These are phyloP conservation scores for Coelopa frigida DNA, from an alignment of 1,140 invertebrate genomes.

Conservation along the genomic window DNA sequence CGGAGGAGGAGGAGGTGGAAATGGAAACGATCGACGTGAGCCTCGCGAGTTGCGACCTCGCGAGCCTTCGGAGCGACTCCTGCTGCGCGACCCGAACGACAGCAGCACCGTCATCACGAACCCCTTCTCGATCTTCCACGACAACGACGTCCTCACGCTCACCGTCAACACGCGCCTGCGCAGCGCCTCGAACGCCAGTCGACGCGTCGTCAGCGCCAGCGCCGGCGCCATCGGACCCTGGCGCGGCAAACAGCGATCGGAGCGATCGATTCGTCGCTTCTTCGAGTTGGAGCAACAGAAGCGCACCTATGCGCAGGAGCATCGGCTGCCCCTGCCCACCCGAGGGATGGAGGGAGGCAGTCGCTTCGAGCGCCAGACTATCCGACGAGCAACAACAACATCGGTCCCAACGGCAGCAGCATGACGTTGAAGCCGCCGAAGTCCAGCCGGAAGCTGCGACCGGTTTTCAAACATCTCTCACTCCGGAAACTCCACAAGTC, in stretches of 20 bases:
- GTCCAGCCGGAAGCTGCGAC: too few relatives aligned
- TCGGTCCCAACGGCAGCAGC: too few relatives aligned
- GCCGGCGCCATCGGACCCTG: slow-evolving; percentile 8
- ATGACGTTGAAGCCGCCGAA: too few relatives aligned
- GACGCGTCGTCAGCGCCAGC: slow-evolving; percentile 9
- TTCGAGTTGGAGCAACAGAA: slow-evolving; percentile 18
- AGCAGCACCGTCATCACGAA: slow-evolving; percentile 41
- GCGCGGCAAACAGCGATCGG: slow-evolving; percentile 16
- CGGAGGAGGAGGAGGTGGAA: too few relatives aligned
- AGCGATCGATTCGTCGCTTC: slow-evolving; percentile 21
- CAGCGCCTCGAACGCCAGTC: slow-evolving; percentile 7
- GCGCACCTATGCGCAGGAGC: slow-evolving; percentile 2
- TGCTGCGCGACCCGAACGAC: slow-evolving; percentile 19
- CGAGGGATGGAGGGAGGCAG: too few relatives aligned
- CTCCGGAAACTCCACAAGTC: slow-evolving; percentile 24
- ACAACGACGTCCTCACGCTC: slow-evolving; percentile 33
- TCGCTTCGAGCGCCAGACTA: slow-evolving; percentile 38
- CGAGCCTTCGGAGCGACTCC: neutral
- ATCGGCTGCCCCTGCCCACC: too few relatives aligned
- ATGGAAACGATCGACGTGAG: neutral
- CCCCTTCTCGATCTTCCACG: slow-evolving; percentile 42
- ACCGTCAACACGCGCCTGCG: slow-evolving; percentile 30
- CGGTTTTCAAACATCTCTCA: slow-evolving; percentile 37
- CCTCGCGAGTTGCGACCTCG: neutral
- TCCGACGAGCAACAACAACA: too few relatives aligned